Conservation (phyloP, 2,888 invertebrate genomes). For the Eumacrocentrus americanus region DNA sequence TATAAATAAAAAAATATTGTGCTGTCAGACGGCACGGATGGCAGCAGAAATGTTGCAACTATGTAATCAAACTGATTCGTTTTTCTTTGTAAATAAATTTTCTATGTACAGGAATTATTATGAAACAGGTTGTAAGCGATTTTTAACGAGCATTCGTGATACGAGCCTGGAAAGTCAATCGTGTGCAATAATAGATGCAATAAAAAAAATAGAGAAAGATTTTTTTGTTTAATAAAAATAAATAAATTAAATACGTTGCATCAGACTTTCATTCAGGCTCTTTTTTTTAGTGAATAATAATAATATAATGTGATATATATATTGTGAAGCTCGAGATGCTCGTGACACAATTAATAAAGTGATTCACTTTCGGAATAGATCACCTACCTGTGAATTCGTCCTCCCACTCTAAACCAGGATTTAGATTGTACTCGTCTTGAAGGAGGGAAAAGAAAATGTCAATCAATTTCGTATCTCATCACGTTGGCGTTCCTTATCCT, state of each 20-base stretch:
- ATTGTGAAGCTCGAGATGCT: conserved; percentile 37
- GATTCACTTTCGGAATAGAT: conserved; percentile 53
- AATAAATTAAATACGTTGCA: neutral
- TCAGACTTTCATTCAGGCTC: conserved; percentile 17
- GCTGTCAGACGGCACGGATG: neutral
- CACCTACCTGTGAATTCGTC: conserved; percentile 99
- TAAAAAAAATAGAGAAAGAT: neutral
- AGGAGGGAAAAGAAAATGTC: conserved; percentile 67
- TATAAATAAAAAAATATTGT: neutral
- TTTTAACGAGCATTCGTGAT: conserved; percentile 16
- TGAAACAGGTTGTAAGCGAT: neutral
- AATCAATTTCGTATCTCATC: conserved; percentile 61
- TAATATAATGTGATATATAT: conserved; percentile 15
- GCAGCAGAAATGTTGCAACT: neutral
- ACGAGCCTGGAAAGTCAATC: conserved; percentile 18
- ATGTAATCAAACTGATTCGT: neutral
- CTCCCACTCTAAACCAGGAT: conserved; percentile 99
- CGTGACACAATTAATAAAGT: conserved; percentile 36
- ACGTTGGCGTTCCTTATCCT: conserved; percentile 40
- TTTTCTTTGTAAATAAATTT: neutral
- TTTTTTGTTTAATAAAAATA: neutral
- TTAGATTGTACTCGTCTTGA: conserved; percentile 99
- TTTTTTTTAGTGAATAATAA: conserved; percentile 5
- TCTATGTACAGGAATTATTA: neutral
- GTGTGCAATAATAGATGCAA: conserved; percentile 4